Percentiles rank a stretch among this genome's conserved stretches.
These are phyloP conservation scores for Pseudococcus jackbeardsleyi DNA, from an alignment of 2,888 invertebrate genomes.

Conservation along the genomic window DNA sequence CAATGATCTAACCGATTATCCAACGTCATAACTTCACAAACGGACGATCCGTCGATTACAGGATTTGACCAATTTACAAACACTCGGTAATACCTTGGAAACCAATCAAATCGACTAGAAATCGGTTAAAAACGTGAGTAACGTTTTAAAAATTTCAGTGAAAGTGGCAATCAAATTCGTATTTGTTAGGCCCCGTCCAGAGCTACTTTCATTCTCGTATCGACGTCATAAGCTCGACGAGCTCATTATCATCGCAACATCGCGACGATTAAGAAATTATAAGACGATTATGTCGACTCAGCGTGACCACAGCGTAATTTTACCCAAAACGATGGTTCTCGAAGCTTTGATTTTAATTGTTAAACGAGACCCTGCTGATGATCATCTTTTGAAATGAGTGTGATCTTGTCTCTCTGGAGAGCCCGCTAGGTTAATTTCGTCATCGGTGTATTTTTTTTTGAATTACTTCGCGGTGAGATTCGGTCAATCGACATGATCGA, in stretches of 20 bases:
- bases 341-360: background rate
- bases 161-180: background rate
- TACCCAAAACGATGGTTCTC: background rate
- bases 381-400: background rate
- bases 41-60: background rate
- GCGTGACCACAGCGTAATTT: background rate
- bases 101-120: background rate
- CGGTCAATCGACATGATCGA: background rate
- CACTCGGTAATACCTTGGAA: background rate
- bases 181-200: background rate
- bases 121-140: background rate
- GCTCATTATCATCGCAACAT: background rate
- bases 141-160: background rate
- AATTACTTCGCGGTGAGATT: background rate
- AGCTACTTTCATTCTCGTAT: conserved; percentile 16
- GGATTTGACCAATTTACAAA: background rate
- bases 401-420: background rate
- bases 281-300: conserved; percentile 15
- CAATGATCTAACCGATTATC: conserved; percentile 23
- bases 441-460: background rate
- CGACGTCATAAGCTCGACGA: background rate
- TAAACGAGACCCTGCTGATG: background rate
- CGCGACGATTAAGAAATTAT: background rate
- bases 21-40: background rate
- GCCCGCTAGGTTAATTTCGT: conserved; percentile 17